A percentile compares a stretch with the other conserved stretches of the same genome.
Evolutionary conservation across 2,888 invertebrate genomes (phyloP).

Genomic region (Chrysodeixis includens): DNA sequence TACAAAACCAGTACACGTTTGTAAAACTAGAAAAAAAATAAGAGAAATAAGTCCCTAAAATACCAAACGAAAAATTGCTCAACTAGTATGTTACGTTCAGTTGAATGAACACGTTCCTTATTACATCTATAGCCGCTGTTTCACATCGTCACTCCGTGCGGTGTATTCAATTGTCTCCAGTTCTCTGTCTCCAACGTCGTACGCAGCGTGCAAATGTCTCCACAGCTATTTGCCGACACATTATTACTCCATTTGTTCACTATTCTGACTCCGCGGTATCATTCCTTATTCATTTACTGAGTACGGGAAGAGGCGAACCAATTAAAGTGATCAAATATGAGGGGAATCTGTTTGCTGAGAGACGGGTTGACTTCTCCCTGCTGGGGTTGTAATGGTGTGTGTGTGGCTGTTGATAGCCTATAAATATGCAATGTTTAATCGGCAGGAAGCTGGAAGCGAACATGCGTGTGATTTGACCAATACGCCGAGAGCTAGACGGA

Average conservation of each 20-base stretch:
- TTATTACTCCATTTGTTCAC: slow-evolving; percentile 26
- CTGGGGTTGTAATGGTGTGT: slow-evolving; percentile 41
- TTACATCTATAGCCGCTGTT: not conserved
- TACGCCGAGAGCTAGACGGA: not conserved
- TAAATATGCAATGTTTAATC: slow-evolving; percentile 53
- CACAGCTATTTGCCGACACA: not conserved
- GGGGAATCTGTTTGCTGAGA: slow-evolving; percentile 55
- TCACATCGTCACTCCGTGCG: slow-evolving; percentile 1
- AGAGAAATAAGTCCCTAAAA: not conserved
- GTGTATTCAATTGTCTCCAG: slow-evolving; percentile 1
- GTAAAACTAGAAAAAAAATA: too few relatives aligned
- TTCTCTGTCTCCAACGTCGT: not conserved
- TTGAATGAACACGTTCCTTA: slow-evolving; percentile 1
- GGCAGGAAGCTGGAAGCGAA: slow-evolving; percentile 26
- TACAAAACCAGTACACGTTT: too few relatives aligned
- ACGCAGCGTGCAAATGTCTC: not conserved
- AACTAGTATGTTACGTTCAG: not conserved
- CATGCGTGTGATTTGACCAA: slow-evolving; percentile 6
- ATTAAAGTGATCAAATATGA: slow-evolving; percentile 77
- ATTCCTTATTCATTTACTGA: slow-evolving; percentile 72
- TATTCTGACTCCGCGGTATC: slow-evolving; percentile 45
- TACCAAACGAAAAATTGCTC: not conserved
- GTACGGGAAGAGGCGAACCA: slow-evolving; percentile 67
- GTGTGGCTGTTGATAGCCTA: slow-evolving; percentile 36
- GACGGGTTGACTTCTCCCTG: slow-evolving; percentile 44